These are phyloP conservation scores for Cataglyphis hispanica DNA, from an alignment of 1,140 invertebrate genomes.

Conservation along the genomic window DNA sequence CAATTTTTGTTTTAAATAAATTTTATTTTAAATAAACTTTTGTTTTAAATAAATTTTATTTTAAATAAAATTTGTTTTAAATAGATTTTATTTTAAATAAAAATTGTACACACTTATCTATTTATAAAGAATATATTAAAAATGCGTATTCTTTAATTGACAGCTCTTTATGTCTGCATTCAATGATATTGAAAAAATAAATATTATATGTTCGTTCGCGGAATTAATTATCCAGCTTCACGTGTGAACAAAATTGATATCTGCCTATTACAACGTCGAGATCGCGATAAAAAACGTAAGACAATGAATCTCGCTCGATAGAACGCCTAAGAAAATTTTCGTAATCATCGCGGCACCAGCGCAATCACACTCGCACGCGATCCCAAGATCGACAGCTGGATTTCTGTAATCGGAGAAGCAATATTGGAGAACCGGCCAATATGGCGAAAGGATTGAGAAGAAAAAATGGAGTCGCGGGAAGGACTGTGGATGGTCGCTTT, in stretches of 20 bases:
- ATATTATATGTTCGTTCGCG: neutral
- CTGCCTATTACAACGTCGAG: neutral
- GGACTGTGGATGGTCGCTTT: slow-evolving; percentile 47
- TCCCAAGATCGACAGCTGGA: slow-evolving; percentile 59
- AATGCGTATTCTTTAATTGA: neutral
- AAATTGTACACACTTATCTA: neutral
- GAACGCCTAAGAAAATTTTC: neutral
- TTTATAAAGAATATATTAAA: slow-evolving; percentile 1
- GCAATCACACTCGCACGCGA: neutral
- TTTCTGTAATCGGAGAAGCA: slow-evolving; percentile 78
- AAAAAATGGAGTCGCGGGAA: slow-evolving; percentile 77
- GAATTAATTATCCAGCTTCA: slow-evolving; percentile 19
- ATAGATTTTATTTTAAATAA: too few relatives aligned
- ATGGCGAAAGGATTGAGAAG: slow-evolving; percentile 66
- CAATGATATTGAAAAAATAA: neutral
- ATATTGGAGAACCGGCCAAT: slow-evolving; percentile 37
- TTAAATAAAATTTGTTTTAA: too few relatives aligned
- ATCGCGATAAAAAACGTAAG: neutral
- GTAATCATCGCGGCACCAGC: neutral
- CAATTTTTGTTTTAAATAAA: neutral
- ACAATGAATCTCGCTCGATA: neutral
- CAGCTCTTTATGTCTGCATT: neutral
- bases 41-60: too few relatives aligned
- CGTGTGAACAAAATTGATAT: slow-evolving; percentile 38
- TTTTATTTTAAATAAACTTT: too few relatives aligned